These are phyloP conservation scores for Carpatolechia fugitivella DNA, from an alignment of 2,888 invertebrate genomes.

Conservation along the genomic window DNA sequence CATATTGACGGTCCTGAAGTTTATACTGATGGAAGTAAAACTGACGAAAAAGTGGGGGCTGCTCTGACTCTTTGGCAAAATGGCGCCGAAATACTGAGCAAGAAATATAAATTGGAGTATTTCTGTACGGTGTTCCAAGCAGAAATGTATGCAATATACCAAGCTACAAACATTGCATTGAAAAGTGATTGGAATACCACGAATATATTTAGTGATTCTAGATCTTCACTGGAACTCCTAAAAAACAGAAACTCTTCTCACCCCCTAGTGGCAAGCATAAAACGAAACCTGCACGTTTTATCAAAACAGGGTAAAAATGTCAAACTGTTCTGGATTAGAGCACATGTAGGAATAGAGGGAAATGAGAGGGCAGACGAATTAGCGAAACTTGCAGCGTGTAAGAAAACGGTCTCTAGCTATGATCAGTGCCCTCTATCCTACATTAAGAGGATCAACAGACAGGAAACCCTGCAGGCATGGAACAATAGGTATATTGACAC, in stretches of 20 bases:
- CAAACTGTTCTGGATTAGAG: not conserved
- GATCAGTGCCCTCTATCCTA: constrained; percentile 9
- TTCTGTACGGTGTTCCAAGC: constrained; percentile 13
- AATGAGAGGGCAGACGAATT: constrained; percentile 12
- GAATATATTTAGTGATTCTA: not conserved
- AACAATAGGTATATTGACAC: not conserved
- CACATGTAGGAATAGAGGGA: not conserved
- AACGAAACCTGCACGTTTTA: not conserved
- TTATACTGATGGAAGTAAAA: not conserved
- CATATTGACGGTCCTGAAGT: not conserved
- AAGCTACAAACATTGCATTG: not conserved
- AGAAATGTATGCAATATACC: not conserved
- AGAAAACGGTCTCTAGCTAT: constrained; percentile 8
- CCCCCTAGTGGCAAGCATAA: not conserved
- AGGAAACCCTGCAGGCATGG: not conserved
- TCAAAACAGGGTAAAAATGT: not conserved
- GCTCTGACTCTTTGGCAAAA: not conserved
- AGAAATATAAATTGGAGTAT: not conserved
- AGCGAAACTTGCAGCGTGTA: constrained; percentile 12
- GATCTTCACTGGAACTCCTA: not conserved
- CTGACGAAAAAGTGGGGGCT: not conserved
- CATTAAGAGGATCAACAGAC: constrained; percentile 2
- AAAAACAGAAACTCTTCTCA: not conserved
- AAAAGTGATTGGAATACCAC: not conserved
- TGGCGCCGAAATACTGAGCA: not conserved